Base-by-base conservation (phyloP, 2,113 vertebrate genomes). In the Pygoscelis adeliae region DNA sequence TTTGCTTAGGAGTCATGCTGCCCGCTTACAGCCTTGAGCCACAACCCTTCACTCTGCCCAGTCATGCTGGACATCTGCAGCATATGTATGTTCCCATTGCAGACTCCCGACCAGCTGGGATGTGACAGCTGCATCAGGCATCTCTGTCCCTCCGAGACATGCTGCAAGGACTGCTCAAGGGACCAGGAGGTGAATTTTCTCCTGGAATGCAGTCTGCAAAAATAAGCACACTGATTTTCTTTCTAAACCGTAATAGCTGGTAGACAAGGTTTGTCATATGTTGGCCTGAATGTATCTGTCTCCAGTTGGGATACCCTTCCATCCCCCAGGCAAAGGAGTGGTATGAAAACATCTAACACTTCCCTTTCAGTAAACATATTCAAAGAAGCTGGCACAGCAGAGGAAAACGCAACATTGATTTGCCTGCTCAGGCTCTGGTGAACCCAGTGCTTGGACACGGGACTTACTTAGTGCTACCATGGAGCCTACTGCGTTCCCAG, bases 371-470 rank as follows among this genome's bases (percentile, higher is more conserved):
- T 17, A 65, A 55, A 53, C 15, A 22, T 9, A 47, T 5, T 81
- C 19, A 47, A 69, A 79, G 69, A 74, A 42, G 18, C 10, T 56
- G 53, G 14, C 4, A 13, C 1, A 2, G 40, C 36, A 80, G 40
- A 83, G 20, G 42, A 10, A 11, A n/a, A 32, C 0, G 0, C 30
- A 69, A 44, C 10, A 13, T 49, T 62, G 1, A 8, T 52, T 44
- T 86, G 11, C 56, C 20, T 79, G 12, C 36, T 80, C 16, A 50
- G 62, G 74, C 21, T 65, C 66, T 56, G 47, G 22, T 46, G 38
- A 83, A 67, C 18, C 23, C 44, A 67, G 8, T 9, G 49, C 49
- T 36, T 25, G 8, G 15, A 59, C 32, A 55, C 0, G 10, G 15
- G 21, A 61, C 73, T 13, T 25, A 62, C 2, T 30, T 1, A 11